Conservation (phyloP, 2,888 invertebrate species). For the Lithophane semibrunnea region DNA sequence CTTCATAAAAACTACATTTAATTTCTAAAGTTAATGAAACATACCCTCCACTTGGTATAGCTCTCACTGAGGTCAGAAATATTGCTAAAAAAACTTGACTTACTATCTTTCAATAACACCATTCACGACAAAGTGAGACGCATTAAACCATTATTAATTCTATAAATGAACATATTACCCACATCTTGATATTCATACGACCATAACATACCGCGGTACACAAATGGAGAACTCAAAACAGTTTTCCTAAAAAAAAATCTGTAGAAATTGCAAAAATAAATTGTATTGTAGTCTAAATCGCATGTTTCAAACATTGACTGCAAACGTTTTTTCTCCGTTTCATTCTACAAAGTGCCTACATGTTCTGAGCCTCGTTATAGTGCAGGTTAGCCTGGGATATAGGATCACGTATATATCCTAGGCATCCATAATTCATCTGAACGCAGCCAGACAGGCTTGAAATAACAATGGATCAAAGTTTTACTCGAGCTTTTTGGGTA, state of each 20-base stretch:
- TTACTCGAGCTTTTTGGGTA: slow-evolving; percentile 73
- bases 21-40: not conserved
- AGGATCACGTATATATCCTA: slow-evolving; percentile 83
- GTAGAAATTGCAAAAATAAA: not conserved
- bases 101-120: slow-evolving; percentile 57
- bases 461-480: slow-evolving; percentile 87
- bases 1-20: too few species aligned
- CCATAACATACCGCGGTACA: slow-evolving; percentile 70
- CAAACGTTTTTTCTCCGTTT: not conserved
- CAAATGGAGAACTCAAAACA: slow-evolving; percentile 39
- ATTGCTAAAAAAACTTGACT: slow-evolving; percentile 9
- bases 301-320: not conserved
- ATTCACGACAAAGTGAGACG: slow-evolving; percentile 70
- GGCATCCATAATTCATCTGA: slow-evolving; percentile 87
- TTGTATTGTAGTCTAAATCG: not conserved
- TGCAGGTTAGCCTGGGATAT: slow-evolving; percentile 74
- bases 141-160: slow-evolving; percentile 77
- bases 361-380: slow-evolving; percentile 64
- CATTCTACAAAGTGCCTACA: slow-evolving; percentile 20
- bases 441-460: slow-evolving; percentile 80
- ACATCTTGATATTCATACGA: slow-evolving; percentile 76
- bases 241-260: not conserved
- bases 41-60: not conserved
- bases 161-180: slow-evolving; percentile 79
- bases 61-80: not conserved